These are phyloP conservation scores for Acleris literana DNA, from an alignment of 2,888 invertebrate genomes.

Conservation along the genomic window DNA sequence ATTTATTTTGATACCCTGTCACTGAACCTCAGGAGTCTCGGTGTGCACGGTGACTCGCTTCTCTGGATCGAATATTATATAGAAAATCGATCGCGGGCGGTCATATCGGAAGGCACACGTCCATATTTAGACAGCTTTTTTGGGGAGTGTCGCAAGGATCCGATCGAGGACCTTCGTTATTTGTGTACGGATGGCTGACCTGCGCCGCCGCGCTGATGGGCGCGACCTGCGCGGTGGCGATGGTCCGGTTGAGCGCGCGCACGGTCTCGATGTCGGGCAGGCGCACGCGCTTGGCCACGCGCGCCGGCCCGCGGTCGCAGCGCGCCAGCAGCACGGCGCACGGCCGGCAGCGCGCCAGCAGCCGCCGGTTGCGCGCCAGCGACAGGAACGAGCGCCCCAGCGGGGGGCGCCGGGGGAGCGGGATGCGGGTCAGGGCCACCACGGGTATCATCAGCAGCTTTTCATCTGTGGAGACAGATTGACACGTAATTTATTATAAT, in stretches of 20 bases:
- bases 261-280: constrained; percentile 43
- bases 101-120: too few species aligned
- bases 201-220: constrained; percentile 6
- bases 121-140: too few species aligned
- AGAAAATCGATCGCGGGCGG: too few species aligned
- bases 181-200: neutral
- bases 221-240: constrained; percentile 46
- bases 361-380: neutral
- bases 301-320: neutral
- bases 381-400: neutral
- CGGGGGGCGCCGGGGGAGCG: neutral
- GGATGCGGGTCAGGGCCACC: neutral
- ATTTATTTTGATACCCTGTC: too few species aligned
- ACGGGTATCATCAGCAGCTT: constrained; percentile 27
- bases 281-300: constrained; percentile 39
- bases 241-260: constrained; percentile 38
- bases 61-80: too few species aligned
- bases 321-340: constrained; percentile 8
- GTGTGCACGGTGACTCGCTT: too few species aligned
- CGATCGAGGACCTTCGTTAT: too few species aligned
- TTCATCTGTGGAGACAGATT: constrained; percentile 4
- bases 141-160: too few species aligned
- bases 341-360: constrained; percentile 11
- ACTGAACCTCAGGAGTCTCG: too few species aligned
- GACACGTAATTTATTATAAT: too few species aligned